A percentile compares a stretch with the other conserved stretches of the same genome.
These are phyloP conservation scores for Ptychodera flava DNA, from an alignment of 35 echinoderm and acorn worm species.

Conservation along the genomic window DNA sequence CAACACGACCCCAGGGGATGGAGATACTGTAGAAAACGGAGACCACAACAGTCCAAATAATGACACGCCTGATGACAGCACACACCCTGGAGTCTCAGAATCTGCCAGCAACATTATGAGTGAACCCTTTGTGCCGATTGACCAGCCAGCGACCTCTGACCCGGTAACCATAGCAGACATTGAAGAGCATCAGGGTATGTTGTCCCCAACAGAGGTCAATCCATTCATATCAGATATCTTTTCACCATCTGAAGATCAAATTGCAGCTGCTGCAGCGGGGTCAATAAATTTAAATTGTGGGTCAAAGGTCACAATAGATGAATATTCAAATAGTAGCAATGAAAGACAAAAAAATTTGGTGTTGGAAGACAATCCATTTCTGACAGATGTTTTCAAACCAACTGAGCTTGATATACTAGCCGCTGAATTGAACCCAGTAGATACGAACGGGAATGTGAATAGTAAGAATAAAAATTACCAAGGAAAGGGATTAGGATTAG, in stretches of 20 bases:
- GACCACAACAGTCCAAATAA: not conserved
- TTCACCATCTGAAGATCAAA: too few relatives aligned
- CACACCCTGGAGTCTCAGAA: too few relatives aligned
- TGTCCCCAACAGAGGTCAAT: too few relatives aligned
- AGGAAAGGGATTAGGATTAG: too few relatives aligned
- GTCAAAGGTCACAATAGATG: not conserved
- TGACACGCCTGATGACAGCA: not conserved
- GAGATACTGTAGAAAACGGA: not conserved
- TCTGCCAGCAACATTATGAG: too few relatives aligned
- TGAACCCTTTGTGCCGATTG: not conserved
- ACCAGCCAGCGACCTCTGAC: not conserved
- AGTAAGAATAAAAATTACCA: not conserved
- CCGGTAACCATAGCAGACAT: not conserved
- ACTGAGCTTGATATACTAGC: not conserved
- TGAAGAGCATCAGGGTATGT: not conserved
- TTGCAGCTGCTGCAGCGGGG: too few relatives aligned
- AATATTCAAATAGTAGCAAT: not conserved
- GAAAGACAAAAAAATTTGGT: not conserved
- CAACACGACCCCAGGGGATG: not conserved
- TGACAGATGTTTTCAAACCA: not conserved
- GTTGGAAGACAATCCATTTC: not conserved
- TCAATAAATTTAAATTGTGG: not conserved
- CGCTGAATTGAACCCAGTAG: not conserved
- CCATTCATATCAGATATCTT: too few relatives aligned
- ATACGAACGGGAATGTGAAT: not conserved